Conservation (phyloP, 2,888 invertebrate species). For the Odontomyia ornata region DNA sequence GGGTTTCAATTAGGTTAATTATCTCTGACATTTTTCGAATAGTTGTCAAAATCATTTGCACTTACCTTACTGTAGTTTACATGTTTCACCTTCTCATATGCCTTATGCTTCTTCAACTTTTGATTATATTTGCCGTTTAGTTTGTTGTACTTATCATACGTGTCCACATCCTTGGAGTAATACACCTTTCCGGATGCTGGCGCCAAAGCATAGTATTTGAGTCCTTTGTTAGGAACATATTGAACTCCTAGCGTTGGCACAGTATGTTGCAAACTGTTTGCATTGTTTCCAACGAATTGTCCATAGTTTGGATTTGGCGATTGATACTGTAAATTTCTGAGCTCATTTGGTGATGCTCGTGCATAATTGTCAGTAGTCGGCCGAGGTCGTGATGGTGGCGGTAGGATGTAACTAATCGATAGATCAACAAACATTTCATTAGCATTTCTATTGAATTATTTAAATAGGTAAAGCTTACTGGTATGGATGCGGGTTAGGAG, state of each 20-base stretch:
- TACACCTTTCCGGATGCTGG: conserved; percentile 50
- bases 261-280: conserved; percentile 49
- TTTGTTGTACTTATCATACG: conserved; percentile 56
- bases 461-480: conserved; percentile 62
- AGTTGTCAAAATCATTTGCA: too few relatives aligned
- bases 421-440: conserved; percentile 18
- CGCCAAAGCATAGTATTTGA: conserved; percentile 60
- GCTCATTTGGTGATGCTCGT: conserved; percentile 49
- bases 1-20: too few relatives aligned
- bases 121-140: conserved; percentile 62
- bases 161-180: conserved; percentile 51
- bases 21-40: too few relatives aligned
- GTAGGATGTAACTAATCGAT: conserved; percentile 59
- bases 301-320: conserved; percentile 55
- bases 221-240: conserved; percentile 62
- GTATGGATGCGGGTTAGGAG: conserved; percentile 70
- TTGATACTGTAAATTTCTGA: conserved; percentile 48
- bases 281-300: conserved; percentile 54
- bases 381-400: conserved; percentile 63
- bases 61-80: conserved; percentile 62
- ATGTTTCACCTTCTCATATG: conserved; percentile 61
- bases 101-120: conserved; percentile 63
- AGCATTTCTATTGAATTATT: neutral
- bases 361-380: conserved; percentile 54
- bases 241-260: conserved; percentile 59